A percentile compares a stretch with the other conserved stretches of the same genome.
Conservation (phyloP, 2,888 invertebrate genomes). For the Drosophila rellima region DNA sequence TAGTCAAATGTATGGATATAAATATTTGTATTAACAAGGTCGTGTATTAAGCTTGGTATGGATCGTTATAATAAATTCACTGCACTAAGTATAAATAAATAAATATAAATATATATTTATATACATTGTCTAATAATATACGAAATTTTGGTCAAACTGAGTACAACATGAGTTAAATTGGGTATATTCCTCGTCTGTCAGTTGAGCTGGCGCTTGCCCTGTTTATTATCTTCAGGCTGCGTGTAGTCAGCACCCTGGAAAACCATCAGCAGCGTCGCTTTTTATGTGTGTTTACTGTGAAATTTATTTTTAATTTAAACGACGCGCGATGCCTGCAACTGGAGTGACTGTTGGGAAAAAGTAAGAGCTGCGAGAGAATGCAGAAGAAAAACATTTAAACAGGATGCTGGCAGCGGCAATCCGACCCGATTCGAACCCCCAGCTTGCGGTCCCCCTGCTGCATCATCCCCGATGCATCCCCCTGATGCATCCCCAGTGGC, state of each 20-base stretch:
- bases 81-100: too few species aligned
- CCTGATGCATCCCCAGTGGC: conserved; percentile 34
- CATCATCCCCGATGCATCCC: conserved; percentile 7
- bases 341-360: conserved; percentile 39
- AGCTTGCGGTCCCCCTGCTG: conserved; percentile 1
- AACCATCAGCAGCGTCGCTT: conserved; percentile 56
- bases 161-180: too few species aligned
- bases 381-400: conserved; percentile 70
- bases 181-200: conserved; percentile 21
- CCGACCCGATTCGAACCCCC: conserved; percentile 7
- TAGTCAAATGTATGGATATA: too few species aligned
- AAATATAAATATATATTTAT: too few species aligned
- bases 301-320: conserved; percentile 81
- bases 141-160: too few species aligned
- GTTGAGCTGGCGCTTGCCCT: not conserved
- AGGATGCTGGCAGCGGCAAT: conserved; percentile 61
- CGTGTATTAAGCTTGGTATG: too few species aligned
- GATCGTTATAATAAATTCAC: too few species aligned
- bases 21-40: too few species aligned
- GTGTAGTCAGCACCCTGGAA: conserved; percentile 30
- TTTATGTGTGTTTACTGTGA: conserved; percentile 82
- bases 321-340: conserved; percentile 57
- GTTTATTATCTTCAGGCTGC: conserved; percentile 40
- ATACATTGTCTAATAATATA: too few species aligned
- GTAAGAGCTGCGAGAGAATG: conserved; percentile 1